Evolutionary conservation across 2,113 vertebrate genomes (phyloP).

Genomic region (Procapra przewalskii): DNA sequence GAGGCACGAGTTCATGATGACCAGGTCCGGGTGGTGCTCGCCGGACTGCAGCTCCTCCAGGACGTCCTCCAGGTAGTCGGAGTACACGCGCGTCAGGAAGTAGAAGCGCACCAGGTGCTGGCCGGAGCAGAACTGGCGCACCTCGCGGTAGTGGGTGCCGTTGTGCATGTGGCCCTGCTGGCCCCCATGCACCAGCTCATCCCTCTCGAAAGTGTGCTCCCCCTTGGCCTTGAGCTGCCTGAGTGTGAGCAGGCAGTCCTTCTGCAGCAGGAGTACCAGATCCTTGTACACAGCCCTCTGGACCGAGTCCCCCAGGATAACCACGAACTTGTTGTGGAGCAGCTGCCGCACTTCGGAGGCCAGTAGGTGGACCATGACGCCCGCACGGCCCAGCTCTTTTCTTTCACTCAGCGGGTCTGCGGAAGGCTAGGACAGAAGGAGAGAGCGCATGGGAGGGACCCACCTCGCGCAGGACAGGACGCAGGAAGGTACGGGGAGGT

Average conservation of each 20-base stretch:
- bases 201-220: conserved; percentile 82
- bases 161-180: conserved; percentile 63
- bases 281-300: conserved; percentile 89
- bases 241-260: conserved; percentile 76
- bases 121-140: conserved; percentile 82
- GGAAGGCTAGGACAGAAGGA: conserved; percentile 40
- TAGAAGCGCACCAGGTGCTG: conserved; percentile 90
- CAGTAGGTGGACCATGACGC: conserved; percentile 24
- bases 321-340: conserved; percentile 88
- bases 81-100: conserved; percentile 86
- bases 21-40: conserved; percentile 72
- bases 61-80: conserved; percentile 81
- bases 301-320: conserved; percentile 87
- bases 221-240: conserved; percentile 84
- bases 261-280: conserved; percentile 86
- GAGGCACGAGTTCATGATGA: conserved; percentile 90
- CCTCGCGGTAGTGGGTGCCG: conserved; percentile 82
- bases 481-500: background rate
- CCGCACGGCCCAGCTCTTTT: background rate
- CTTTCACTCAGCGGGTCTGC: background rate
- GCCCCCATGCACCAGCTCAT: conserved; percentile 81
- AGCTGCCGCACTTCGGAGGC: conserved; percentile 74
- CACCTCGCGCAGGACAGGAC: too few species aligned
- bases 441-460: background rate
- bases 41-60: conserved; percentile 77